Conservation (phyloP, 2,888 invertebrate genomes). For the Tanytarsus gracilentus region DNA sequence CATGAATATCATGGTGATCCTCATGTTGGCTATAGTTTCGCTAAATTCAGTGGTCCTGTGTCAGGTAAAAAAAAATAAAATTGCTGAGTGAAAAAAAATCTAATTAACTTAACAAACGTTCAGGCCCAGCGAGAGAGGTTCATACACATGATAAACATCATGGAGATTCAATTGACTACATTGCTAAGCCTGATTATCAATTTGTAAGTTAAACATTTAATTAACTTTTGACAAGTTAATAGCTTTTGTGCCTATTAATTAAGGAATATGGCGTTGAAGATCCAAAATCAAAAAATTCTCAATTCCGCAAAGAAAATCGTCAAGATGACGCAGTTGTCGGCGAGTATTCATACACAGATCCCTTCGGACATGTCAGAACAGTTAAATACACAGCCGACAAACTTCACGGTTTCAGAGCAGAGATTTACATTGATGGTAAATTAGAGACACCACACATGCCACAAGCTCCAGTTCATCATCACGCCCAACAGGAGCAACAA, state of each 20-base stretch:
- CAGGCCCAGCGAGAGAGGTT: conserved; percentile 40
- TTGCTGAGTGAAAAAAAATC: not conserved
- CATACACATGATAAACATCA: conserved; percentile 41
- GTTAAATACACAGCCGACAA: conserved; percentile 67
- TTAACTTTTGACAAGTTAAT: no score
- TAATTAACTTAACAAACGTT: no score
- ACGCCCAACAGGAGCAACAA: conserved; percentile 30
- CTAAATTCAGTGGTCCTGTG: conserved; percentile 65
- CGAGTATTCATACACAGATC: conserved; percentile 56
- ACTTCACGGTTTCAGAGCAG: conserved; percentile 61
- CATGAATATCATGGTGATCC: not conserved
- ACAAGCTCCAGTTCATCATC: not conserved
- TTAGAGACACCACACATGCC: conserved; percentile 31
- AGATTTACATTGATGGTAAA: conserved; percentile 40
- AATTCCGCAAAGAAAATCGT: conserved; percentile 61
- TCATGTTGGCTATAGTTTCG: conserved; percentile 53
- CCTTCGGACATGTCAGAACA: conserved; percentile 62
- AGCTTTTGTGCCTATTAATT: no score
- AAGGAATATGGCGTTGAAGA: conserved; percentile 71
- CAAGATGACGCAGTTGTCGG: conserved; percentile 64
- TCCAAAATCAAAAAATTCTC: conserved; percentile 60
- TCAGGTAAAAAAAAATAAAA: conserved; percentile 44
- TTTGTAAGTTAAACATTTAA: no score
- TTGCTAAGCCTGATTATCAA: conserved; percentile 65
- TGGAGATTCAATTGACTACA: conserved; percentile 55